Base-by-base conservation (phyloP, 2,113 vertebrate species). In the Grus americana region DNA sequence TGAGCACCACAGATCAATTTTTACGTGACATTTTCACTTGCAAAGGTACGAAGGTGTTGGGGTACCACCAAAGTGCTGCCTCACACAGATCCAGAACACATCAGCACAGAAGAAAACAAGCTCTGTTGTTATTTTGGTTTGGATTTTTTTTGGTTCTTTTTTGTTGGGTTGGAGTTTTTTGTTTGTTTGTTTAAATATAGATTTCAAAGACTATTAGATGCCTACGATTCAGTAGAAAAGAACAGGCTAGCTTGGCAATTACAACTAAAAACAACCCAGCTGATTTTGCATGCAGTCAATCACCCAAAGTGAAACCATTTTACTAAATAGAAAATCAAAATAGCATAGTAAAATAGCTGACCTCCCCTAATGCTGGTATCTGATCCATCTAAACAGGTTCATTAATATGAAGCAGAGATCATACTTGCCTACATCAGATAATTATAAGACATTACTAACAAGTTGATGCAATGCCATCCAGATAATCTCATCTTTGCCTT, bases 401-500 rank as follows among this genome's bases (percentile, higher is more conserved):
- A 62, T 90, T 86, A 95, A 67, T 34, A 59, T 2, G 29, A 92
- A 88, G 40, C 3, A 85, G 42, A 85, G 59, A 94, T 78, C 65
- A 61, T n/a, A 86, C 52, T 78, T 79, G 72, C 40, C 78, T 46
- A 52, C 88, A 95, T 90, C 32, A 79, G 67, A 38, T 85, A 83
- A 95, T 95, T 90, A 17, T 30, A 94, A 94, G 65, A 80, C 44
- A 78, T 92, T 75, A 79, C 54, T 59, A 95, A 79, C 52, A 95
- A 81, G 85, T 4, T 79, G 76, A 91, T 85, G 83, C 79, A 91
- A 83, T 36, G 23, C 21, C 58, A 80, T 76, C 12, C 59, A 84
- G 62, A 82, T 84, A 92, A 95, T 74, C 52, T 93, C 57, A 79
- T 73, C 72, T 92, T 88, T 90, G 44, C 66, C 67, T 93, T 92